Evolutionary conservation across 2,113 vertebrate genomes (phyloP).

Genomic region (Leptobrachium leishanense): DNA sequence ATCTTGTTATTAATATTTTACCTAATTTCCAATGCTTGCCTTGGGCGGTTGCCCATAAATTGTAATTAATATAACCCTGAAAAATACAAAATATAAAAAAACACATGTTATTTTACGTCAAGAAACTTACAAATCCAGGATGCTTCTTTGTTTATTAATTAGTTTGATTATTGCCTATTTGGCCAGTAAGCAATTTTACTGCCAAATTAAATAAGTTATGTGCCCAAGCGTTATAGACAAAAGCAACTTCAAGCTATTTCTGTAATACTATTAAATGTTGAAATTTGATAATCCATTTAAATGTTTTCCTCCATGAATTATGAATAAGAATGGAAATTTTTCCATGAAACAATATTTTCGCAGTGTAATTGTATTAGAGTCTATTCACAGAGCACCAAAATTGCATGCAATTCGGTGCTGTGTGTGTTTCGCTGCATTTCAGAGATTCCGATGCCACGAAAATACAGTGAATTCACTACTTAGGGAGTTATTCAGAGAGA

Average conservation of each 20-base stretch:
- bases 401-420: too few species aligned
- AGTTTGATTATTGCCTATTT: conserved; percentile 52
- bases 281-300: conserved; percentile 53
- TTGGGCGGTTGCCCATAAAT: not conserved
- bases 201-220: conserved; percentile 30
- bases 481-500: too few species aligned
- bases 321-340: not conserved
- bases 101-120: not conserved
- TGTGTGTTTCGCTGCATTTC: too few species aligned
- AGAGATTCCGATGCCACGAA: too few species aligned
- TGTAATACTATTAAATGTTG: conserved; percentile 51
- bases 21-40: not conserved
- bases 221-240: conserved; percentile 45
- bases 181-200: conserved; percentile 44
- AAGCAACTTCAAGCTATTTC: conserved; percentile 51
- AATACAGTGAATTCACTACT: too few species aligned
- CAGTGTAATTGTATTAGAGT: too few species aligned
- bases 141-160: conserved; percentile 38
- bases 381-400: too few species aligned
- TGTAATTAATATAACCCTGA: not conserved
- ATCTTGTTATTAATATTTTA: not conserved
- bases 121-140: conserved; percentile 6
- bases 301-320: conserved; percentile 34
- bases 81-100: not conserved
- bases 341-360: too few species aligned